Evolutionary conservation across 2,113 vertebrate species (phyloP), one percentile per base, ranked within the genome.

Genomic region (Scolopax mira): DNA sequence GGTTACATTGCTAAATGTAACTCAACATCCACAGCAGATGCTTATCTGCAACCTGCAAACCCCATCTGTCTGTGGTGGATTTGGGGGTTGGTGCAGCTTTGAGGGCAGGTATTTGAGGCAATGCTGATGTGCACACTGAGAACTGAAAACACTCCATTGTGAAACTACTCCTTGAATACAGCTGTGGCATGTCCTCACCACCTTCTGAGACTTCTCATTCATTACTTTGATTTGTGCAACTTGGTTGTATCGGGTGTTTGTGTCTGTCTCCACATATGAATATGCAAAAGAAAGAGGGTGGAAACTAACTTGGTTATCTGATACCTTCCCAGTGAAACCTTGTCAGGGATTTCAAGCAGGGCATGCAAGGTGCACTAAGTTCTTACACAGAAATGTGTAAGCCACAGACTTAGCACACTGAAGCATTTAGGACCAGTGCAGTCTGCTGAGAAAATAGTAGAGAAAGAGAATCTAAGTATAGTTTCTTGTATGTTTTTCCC

Each of bases 1-100:
- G n/a, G n/a, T n/a, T n/a, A n/a, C n/a, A 87, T 94, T 96, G 89
- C 96, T 89, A 94, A 96, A 81, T 60, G 35, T 33, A 79, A 18
- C 46, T 62, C 52, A 71, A 3, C 21, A 80, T 71, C 23, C 60
- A 88, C 39, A 1, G 6, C 42, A 84, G 80, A 78, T 19, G 18
- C 23, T 51, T 80, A 30, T 66, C 51, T 81, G 16, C 60, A 55
- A 44, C 60, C 64, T 84, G 42, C 39, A 81, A 75, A 67, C 13
- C 58, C 23, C 11, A 33, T 48, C 46, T 14, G 23, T 78, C 70
- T 19, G 14, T 37, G 35, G 39, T 62, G 37, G 67, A 65, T 33
- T 19, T 73, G 31, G 39, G 7, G 12, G 11, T 7, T 60, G 18
- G 8, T 64, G 30, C 0, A 3, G 16, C 21, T 67, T 18, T 84